Conservation (phyloP, 2,113 vertebrate genomes). For the Corythornis madagascariensis region DNA sequence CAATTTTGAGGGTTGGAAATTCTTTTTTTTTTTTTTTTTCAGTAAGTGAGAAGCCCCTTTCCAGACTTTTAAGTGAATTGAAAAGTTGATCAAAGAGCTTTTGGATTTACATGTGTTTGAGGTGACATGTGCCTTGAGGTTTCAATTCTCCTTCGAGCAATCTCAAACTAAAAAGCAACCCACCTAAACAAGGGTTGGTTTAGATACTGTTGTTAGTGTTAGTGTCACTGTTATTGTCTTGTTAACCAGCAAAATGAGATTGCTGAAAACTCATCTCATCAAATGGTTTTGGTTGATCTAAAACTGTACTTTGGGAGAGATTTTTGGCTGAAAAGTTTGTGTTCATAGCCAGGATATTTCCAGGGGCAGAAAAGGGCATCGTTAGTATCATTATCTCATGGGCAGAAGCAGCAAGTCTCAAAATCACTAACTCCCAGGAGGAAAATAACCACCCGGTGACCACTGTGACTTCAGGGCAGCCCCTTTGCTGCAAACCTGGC, state of each 20-base stretch:
- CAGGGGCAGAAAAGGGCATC: neutral
- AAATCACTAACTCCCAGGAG: neutral
- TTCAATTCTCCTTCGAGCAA: neutral
- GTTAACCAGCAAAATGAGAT: neutral
- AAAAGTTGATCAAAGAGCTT: neutral
- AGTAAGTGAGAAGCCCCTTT: accelerated
- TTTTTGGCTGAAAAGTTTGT: neutral
- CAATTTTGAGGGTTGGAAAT: neutral
- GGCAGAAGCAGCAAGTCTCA: neutral
- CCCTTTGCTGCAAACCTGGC: neutral
- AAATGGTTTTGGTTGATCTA: accelerated
- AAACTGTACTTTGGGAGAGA: neutral
- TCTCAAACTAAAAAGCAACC: neutral
- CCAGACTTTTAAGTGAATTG: neutral
- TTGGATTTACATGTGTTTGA: neutral
- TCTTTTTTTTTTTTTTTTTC: neutral
- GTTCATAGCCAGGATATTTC: neutral
- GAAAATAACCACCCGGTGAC: neutral
- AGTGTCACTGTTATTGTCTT: neutral
- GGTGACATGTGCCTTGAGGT: neutral
- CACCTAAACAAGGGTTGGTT: neutral
- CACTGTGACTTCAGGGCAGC: neutral
- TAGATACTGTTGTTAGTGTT: neutral
- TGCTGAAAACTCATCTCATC: accelerated
- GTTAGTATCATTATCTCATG: neutral